Conservation (phyloP, 2,888 invertebrate genomes). For the Acronicta alni region DNA sequence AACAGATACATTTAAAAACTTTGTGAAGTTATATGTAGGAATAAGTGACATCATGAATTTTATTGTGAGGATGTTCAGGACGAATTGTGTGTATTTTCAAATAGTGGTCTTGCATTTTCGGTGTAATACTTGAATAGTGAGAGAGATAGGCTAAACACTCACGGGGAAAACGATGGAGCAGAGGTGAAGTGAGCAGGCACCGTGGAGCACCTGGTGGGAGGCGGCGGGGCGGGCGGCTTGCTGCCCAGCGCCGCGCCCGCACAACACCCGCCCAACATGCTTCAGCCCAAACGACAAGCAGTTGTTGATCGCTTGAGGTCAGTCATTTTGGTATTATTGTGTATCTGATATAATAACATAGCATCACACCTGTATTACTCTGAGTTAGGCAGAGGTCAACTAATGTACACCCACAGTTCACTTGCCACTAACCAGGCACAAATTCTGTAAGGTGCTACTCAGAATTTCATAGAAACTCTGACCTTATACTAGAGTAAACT, state of each 20-base stretch:
- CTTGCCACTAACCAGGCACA: no score
- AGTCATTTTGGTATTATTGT: conserved; percentile 6
- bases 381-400: no score
- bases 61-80: conserved; percentile 77
- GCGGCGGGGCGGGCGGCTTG: conserved; percentile 92
- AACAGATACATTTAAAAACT: conserved; percentile 29
- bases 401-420: no score
- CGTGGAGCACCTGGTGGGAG: conserved; percentile 94
- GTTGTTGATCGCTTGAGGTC: conserved; percentile 95
- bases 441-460: no score
- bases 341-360: no score
- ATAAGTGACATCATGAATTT: conserved; percentile 77
- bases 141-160: conserved; percentile 55
- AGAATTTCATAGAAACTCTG: no score
- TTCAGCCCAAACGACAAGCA: conserved; percentile 93
- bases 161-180: conserved; percentile 72
- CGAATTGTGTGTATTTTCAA: conserved; percentile 76
- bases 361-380: no score
- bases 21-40: conserved; percentile 40
- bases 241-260: conserved; percentile 90
- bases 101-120: conserved; percentile 77
- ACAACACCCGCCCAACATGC: conserved; percentile 90
- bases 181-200: conserved; percentile 79
- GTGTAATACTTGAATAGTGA: conserved; percentile 79
- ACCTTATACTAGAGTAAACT: no score